Evolutionary conservation across 2,113 vertebrate genomes (phyloP).

Genomic region (Ancistrus triradiatus): DNA sequence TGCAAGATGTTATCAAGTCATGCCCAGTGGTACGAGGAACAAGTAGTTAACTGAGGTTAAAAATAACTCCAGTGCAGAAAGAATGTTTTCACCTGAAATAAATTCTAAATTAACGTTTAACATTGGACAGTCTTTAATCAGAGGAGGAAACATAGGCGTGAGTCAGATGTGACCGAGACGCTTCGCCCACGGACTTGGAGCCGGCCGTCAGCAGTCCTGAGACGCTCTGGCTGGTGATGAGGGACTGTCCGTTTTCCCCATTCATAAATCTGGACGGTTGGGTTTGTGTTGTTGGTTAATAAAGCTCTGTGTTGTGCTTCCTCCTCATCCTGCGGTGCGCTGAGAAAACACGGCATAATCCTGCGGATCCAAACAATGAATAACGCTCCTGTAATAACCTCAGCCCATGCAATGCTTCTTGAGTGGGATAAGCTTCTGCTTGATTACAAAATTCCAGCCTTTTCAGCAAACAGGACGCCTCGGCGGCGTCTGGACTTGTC

Average conservation of each 20-base stretch:
- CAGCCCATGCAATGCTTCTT: not conserved
- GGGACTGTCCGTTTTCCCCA: not conserved
- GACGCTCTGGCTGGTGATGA: not conserved
- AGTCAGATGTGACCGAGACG: not conserved
- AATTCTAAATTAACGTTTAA: no score
- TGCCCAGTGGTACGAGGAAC: no score
- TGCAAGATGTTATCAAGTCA: no score
- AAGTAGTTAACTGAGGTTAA: no score
- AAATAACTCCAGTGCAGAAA: no score
- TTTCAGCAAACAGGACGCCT: not conserved
- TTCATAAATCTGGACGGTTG: not conserved
- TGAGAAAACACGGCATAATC: constrained; percentile 5
- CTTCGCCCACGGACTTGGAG: not conserved
- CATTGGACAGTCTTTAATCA: no score
- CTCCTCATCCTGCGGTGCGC: constrained; percentile 11
- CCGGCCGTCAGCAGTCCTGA: not conserved
- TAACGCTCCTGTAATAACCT: not conserved
- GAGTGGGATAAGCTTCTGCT: not conserved
- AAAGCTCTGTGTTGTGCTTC: not conserved
- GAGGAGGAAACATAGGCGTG: not conserved
- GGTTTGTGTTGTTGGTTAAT: constrained; percentile 4
- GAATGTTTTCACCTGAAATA: no score
- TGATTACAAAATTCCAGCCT: not conserved
- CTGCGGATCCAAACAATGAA: constrained; percentile 5
- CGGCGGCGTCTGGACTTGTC: no score